A percentile compares a stretch with the other conserved stretches of the same genome.
Evolutionary conservation across 2,888 invertebrate species (phyloP).

Genomic region (Leptothorax acervorum): DNA sequence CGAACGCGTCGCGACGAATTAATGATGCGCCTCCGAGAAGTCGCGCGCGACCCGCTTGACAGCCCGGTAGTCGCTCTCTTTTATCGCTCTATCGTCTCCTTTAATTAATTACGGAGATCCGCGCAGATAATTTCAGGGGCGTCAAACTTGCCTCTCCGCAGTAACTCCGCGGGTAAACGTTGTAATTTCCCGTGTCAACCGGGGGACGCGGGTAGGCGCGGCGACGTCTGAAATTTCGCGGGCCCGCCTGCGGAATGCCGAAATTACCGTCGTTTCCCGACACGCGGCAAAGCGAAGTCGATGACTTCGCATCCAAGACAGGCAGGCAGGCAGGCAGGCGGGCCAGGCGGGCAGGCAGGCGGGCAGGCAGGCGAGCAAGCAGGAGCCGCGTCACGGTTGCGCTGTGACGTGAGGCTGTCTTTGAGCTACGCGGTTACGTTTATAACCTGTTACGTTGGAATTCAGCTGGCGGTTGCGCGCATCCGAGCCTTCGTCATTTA

Average conservation of each 20-base stretch:
- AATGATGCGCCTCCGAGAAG: neutral
- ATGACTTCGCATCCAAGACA: conserved; percentile 37
- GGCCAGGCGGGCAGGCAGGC: neutral
- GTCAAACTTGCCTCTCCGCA: conserved; percentile 1
- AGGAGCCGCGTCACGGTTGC: conserved; percentile 39
- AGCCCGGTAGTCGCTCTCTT: conserved; percentile 46
- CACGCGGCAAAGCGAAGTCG: conserved; percentile 42
- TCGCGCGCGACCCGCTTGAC: conserved; percentile 23
- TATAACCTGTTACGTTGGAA: conserved; percentile 40
- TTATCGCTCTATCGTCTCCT: conserved; percentile 39
- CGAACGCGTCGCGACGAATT: conserved; percentile 40
- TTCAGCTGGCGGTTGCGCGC: conserved; percentile 17
- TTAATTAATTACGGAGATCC: conserved; percentile 49
- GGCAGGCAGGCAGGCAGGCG: neutral
- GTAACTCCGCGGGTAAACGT: conserved; percentile 27
- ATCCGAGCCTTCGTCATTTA: conserved; percentile 30
- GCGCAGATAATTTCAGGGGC: conserved; percentile 45
- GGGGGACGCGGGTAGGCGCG: conserved; percentile 1
- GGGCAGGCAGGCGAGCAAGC: neutral
- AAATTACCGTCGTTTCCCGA: conserved; percentile 55
- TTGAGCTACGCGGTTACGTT: conserved; percentile 27
- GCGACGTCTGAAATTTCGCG: conserved; percentile 35
- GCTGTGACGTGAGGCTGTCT: conserved; percentile 21
- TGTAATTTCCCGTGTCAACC: conserved; percentile 50
- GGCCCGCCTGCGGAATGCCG: conserved; percentile 46